Evolutionary conservation across 1,140 invertebrate species (phyloP), one percentile per base, ranked within the genome.

Genomic region (Agrilus planipennis): DNA sequence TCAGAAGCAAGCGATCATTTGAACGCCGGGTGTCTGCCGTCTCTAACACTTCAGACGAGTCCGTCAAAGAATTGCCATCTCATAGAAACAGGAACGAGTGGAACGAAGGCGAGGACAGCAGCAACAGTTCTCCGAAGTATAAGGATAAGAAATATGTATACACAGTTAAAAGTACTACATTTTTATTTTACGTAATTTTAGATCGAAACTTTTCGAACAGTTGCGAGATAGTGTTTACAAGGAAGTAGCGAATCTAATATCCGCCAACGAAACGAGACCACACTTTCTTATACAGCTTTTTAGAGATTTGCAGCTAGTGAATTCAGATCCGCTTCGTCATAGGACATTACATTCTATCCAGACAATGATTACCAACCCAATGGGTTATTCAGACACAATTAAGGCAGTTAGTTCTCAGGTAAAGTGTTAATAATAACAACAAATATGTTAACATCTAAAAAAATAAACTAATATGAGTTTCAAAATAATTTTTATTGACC

Each of bases 221-320:
- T 60, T 79, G 12, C 63, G 75, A 27, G 76, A 78, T 51, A 75
- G 76, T 55, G 73, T 81, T 2, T 80, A 78, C 51, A 75, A 79
- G 10, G 73, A 80, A 53, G 69, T 84, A 1, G 75, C 74, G n/a
- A 72, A 75, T 2, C 60, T 82, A 10, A 76, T 84, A 19, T 71
- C 73, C 1, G 76, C 74, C 1, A 82, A 82, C 56, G 76, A 77
- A 57, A 72, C 65, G 31, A 65, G 76, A 42, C 77, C 78, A 1
- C 74, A 80, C 48, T 79, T 76, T 52, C 57, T 81, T 12, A 71
- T 79, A 32, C 76, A 77, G 48, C 57, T 81, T 38, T 73, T 80
- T 39, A 64, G 69, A 45, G 77, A 81, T 54, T 58, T 80, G 23
- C 75, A 76, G 47, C 55, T 71, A 21, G 71, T 80, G 19, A 76